Conservation (phyloP, 2,888 invertebrate genomes). For the Nudaria mundana region DNA sequence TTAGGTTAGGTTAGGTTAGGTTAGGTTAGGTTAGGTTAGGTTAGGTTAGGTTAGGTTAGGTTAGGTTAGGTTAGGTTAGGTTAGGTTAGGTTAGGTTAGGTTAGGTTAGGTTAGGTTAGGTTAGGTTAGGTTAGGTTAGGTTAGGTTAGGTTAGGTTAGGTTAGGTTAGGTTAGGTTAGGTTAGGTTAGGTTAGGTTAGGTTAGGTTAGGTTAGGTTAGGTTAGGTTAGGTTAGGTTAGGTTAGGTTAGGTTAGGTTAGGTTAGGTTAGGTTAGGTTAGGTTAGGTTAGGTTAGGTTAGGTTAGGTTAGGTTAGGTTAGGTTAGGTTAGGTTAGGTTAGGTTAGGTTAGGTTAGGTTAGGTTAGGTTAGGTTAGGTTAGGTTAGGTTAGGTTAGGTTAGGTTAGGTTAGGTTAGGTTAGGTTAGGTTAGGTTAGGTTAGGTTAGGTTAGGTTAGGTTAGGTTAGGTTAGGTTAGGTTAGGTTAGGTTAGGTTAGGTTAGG, state of each 20-base stretch:
- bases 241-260: slow-evolving; percentile 23
- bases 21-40: slow-evolving; percentile 27
- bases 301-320: too few relatives aligned
- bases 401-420: too few relatives aligned
- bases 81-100: slow-evolving; percentile 24
- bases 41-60: slow-evolving; percentile 23
- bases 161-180: slow-evolving; percentile 12
- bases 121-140: slow-evolving; percentile 13
- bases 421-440: too few relatives aligned
- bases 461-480: too few relatives aligned
- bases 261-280: slow-evolving; percentile 20
- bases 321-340: too few relatives aligned
- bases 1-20: slow-evolving; percentile 10
- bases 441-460: too few relatives aligned
- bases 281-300: slow-evolving; percentile 18
- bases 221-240: slow-evolving; percentile 24
- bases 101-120: slow-evolving; percentile 21
- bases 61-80: slow-evolving; percentile 11
- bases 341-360: too few relatives aligned
- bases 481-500: too few relatives aligned
- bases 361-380: too few relatives aligned
- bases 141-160: slow-evolving; percentile 12
- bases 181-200: slow-evolving; percentile 21
- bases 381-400: too few relatives aligned
- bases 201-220: slow-evolving; percentile 24